Evolutionary conservation across 1,140 invertebrate species (phyloP).

Genomic region (Thaumatotibia leucotreta): DNA sequence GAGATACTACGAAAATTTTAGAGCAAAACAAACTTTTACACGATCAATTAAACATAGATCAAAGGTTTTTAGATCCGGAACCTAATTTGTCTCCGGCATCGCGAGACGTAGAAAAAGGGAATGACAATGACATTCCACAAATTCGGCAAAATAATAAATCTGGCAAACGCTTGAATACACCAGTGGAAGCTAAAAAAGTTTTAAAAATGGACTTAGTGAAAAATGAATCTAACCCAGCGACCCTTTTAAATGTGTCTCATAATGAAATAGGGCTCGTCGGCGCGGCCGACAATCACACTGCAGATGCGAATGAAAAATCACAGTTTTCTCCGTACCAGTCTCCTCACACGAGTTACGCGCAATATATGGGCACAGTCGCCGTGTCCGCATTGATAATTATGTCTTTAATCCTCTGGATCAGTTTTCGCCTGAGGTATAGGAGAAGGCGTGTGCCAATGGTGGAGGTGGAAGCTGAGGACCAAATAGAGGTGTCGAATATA

Average conservation of each 20-base stretch:
- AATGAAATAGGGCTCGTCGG: slow-evolving; percentile 23
- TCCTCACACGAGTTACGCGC: slow-evolving; percentile 43
- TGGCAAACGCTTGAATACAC: slow-evolving; percentile 56
- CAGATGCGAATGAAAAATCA: slow-evolving; percentile 45
- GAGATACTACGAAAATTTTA: slow-evolving; percentile 42
- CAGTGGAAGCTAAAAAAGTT: slow-evolving; percentile 24
- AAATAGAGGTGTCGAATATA: slow-evolving; percentile 83
- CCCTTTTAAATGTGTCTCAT: slow-evolving; percentile 22
- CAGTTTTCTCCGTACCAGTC: slow-evolving; percentile 61
- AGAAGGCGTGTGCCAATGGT: slow-evolving; percentile 55
- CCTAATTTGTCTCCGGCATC: slow-evolving; percentile 29
- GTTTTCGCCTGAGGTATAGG: slow-evolving; percentile 60
- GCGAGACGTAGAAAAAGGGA: slow-evolving; percentile 30
- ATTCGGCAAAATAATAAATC: slow-evolving; percentile 31
- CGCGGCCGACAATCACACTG: slow-evolving; percentile 30
- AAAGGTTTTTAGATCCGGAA: slow-evolving; percentile 48
- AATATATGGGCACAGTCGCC: slow-evolving; percentile 55
- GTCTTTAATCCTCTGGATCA: slow-evolving; percentile 70
- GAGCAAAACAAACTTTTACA: slow-evolving; percentile 51
- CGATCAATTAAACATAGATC: slow-evolving; percentile 45
- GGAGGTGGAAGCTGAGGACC: slow-evolving; percentile 74
- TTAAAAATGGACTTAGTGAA: slow-evolving; percentile 10
- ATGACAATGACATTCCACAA: slow-evolving; percentile 21
- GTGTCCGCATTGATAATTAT: slow-evolving; percentile 48
- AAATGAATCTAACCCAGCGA: slow-evolving; percentile 7